Conservation (phyloP, 2,888 invertebrate species). For the Cerceris ruficornis region DNA sequence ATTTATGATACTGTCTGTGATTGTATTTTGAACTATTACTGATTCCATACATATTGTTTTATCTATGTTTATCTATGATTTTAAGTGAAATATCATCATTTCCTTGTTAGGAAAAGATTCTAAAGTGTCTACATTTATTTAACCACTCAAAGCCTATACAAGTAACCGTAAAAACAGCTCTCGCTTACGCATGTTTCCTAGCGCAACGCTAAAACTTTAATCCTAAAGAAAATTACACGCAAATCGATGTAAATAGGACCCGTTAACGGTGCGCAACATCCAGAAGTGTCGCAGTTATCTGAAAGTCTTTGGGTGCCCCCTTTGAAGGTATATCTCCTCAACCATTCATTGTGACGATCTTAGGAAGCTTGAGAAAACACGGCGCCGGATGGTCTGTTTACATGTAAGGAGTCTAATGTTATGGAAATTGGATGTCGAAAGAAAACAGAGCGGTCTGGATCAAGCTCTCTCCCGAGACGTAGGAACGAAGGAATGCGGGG, state of each 20-base stretch:
- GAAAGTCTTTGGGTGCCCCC: neutral
- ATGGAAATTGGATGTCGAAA: slow-evolving; percentile 79
- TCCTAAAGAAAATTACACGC: neutral
- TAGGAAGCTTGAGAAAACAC: slow-evolving; percentile 50
- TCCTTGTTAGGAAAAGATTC: no score
- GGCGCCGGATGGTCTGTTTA: slow-evolving; percentile 60
- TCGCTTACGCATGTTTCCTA: no score
- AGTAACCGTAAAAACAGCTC: no score
- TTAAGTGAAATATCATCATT: no score
- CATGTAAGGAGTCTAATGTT: slow-evolving; percentile 75
- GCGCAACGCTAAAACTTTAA: no score
- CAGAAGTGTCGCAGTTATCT: slow-evolving; percentile 15
- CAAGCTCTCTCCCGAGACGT: slow-evolving; percentile 55
- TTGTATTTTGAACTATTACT: no score
- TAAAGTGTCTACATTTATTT: no score
- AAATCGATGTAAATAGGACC: neutral
- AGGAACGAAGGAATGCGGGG: slow-evolving; percentile 46
- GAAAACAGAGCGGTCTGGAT: slow-evolving; percentile 72
- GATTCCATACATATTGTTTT: no score
- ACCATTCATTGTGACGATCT: slow-evolving; percentile 49
- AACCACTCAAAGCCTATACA: no score
- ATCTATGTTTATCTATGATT: no score
- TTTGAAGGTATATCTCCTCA: slow-evolving; percentile 18
- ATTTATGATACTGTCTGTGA: no score
- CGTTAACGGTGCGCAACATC: slow-evolving; percentile 1